Percentiles rank a stretch among this genome's conserved stretches.
phyloP scores from a whole-genome alignment of 2,113 vertebrate species.

The Cyprinus carpio region DNA sequence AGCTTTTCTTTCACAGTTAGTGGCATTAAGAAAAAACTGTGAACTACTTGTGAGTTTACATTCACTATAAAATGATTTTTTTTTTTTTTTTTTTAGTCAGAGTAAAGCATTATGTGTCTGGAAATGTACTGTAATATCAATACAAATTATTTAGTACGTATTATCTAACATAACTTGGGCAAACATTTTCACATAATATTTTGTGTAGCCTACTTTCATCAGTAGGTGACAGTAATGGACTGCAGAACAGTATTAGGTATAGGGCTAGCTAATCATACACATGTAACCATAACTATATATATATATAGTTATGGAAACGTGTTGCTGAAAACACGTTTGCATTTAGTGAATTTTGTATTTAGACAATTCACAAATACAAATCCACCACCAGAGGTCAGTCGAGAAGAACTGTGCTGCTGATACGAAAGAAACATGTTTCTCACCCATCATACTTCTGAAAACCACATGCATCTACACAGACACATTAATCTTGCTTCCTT shows the following conservation, averaged over 20 bases:
- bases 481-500: background rate
- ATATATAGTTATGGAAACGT: too few species aligned
- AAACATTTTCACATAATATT: background rate
- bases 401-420: background rate
- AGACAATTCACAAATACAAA: background rate
- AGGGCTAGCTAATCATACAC: too few species aligned
- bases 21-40: too few species aligned
- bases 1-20: too few species aligned
- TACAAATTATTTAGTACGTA: background rate
- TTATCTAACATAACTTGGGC: background rate
- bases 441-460: background rate
- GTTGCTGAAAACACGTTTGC: background rate
- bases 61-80: background rate
- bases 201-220: background rate
- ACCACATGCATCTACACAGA: background rate
- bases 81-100: background rate
- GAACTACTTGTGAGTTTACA: background rate
- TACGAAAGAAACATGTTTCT: background rate
- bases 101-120: background rate
- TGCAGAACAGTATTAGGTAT: background rate
- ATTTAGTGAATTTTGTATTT: background rate
- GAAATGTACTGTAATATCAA: too few species aligned
- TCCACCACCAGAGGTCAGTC: background rate
- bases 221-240: background rate
- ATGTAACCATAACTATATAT: too few species aligned